Base-by-base conservation (phyloP, 2,797 vertebrate genomes). In the Amblyraja radiata region DNA sequence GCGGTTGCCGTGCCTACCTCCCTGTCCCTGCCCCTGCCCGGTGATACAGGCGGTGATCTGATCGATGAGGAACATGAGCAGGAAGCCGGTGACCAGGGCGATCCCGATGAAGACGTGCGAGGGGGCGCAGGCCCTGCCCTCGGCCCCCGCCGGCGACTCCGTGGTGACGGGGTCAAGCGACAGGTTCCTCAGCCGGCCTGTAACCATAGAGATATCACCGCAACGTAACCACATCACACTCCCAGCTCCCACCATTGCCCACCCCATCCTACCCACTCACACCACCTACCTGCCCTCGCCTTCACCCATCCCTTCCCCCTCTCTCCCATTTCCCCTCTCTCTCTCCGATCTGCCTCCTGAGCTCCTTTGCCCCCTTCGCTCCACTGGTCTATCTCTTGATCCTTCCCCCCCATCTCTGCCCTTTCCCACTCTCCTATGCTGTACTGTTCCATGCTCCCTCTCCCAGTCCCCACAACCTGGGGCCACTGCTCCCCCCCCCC, bases 31-130 rank as follows among this genome's bases (percentile, higher is more conserved):
- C n/a, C 97, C 96, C 0, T 93, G 95, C 36, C 83, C 93, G 46
- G 96, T 96, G 71, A 95, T 95, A 94, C 96, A 97, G 93, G 94
- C 95, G 91, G 94, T 95, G 1, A 97, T 95, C 95, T 97, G 97
- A 94, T 97, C 97, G 36, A 97, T 96, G 2, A 96, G 94, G 94
- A 98, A 98, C 97, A 97, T 97, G 76, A 98, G 95, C 74, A 94
- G 96, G 94, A 98, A 98, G 0, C 97, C 97, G 0, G 95, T 93
- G 0, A 97, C 97, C 36, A 98, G 94, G 91, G 97, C 95, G 78
- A 97, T 36, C 3, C 97, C 97, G 0, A 97, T 97, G 86, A 96
- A 94, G 94, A 97, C 95, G 6, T 95, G 96, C 36, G 96, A 94
- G 0, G 96, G 61, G 7, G 28, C 63, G 36, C 13, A 13, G n/a